A percentile compares a stretch with the other conserved stretches of the same genome.
Evolutionary conservation across 1,140 invertebrate species (phyloP).

Genomic region (Hypsibius dujardini): DNA sequence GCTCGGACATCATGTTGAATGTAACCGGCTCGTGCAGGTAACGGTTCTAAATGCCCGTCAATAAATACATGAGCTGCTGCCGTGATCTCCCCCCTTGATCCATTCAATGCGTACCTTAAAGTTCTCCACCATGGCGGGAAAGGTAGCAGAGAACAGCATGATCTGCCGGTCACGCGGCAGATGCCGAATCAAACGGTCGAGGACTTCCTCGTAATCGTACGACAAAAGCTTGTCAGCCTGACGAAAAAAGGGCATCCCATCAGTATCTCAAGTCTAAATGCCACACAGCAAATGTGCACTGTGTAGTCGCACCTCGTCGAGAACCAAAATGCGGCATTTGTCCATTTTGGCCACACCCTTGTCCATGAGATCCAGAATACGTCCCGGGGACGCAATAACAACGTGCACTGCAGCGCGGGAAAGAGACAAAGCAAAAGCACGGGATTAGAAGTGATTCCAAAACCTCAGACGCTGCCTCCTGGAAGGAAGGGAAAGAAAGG

Average conservation of each 20-base stretch:
- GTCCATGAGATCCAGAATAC: conserved; percentile 98
- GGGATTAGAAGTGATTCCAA: too few relatives aligned
- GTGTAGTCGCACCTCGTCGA: conserved; percentile 66
- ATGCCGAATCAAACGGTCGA: conserved; percentile 84
- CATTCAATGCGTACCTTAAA: conserved; percentile 65
- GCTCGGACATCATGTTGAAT: conserved; percentile 98
- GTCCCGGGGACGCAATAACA: conserved; percentile 94
- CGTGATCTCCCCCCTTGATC: too few relatives aligned
- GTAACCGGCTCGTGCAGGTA: conserved; percentile 79
- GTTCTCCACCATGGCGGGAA: conserved; percentile 94
- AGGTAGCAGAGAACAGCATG: conserved; percentile 94
- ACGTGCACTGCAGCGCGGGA: too few relatives aligned
- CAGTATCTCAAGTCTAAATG: too few relatives aligned
- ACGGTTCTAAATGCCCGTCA: too few relatives aligned
- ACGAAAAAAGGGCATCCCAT: too few relatives aligned
- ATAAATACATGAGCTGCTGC: too few relatives aligned
- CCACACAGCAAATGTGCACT: too few relatives aligned
- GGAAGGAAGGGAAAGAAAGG: too few relatives aligned
- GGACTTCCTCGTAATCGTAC: conserved; percentile 97
- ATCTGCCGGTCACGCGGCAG: conserved; percentile 90
- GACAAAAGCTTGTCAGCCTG: conserved; percentile 90
- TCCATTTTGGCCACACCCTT: conserved; percentile 93
- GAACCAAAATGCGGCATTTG: conserved; percentile 82
- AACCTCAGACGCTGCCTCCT: too few relatives aligned
- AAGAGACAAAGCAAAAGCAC: too few relatives aligned